Evolutionary conservation across 2,888 invertebrate species (phyloP).

Genomic region (Drosophila lacicola): DNA sequence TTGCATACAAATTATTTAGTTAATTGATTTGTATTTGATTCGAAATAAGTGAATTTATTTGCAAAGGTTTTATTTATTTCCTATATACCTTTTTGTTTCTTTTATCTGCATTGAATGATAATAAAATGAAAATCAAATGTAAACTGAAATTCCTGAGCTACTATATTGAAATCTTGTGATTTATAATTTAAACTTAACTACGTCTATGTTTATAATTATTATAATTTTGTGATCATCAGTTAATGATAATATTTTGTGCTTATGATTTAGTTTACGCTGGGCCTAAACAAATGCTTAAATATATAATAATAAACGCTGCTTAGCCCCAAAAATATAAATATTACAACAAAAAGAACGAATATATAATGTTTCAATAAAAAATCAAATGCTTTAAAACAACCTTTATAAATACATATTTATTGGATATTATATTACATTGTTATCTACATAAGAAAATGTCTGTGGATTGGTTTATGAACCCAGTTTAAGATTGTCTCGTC

Average conservation of each 20-base stretch:
- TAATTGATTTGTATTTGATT: slow-evolving; percentile 13
- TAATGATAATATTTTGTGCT: slow-evolving; percentile 29
- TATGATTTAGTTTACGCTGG: slow-evolving; percentile 26
- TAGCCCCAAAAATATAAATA: slow-evolving; percentile 23
- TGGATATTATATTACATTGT: neutral
- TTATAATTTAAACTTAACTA: slow-evolving; percentile 32
- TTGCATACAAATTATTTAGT: slow-evolving; percentile 22
- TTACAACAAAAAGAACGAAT: neutral
- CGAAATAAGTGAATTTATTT: slow-evolving; percentile 23
- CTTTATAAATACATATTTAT: slow-evolving; percentile 12
- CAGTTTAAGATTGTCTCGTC: no score
- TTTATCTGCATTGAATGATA: slow-evolving; percentile 16
- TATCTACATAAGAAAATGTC: no score
- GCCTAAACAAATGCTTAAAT: slow-evolving; percentile 17
- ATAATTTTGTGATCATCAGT: slow-evolving; percentile 45
- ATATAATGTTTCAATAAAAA: slow-evolving; percentile 58
- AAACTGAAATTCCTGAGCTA: slow-evolving; percentile 50
- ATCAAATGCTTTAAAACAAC: slow-evolving; percentile 55
- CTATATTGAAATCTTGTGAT: slow-evolving; percentile 46
- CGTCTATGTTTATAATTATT: slow-evolving; percentile 30
- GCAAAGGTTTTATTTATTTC: slow-evolving; percentile 16
- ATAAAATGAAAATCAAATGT: slow-evolving; percentile 34
- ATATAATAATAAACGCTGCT: slow-evolving; percentile 45
- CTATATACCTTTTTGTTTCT: neutral
- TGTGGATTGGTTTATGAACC: no score